A percentile compares a stretch with the other conserved stretches of the same genome.
Evolutionary conservation across 2,888 invertebrate species (phyloP).

Genomic region (Perizoma flavofasciatum): DNA sequence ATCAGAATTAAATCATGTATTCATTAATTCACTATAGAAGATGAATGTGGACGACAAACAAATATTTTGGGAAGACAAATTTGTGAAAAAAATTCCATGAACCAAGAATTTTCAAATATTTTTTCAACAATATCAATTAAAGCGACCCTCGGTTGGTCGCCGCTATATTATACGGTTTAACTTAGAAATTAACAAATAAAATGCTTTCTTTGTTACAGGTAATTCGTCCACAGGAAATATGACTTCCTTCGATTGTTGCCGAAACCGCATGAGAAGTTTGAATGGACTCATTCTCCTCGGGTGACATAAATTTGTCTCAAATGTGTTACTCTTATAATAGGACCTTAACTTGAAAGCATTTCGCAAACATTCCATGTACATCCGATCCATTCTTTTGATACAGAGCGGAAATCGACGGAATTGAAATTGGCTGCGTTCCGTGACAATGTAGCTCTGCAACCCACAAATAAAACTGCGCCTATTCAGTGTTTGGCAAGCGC

Average conservation of each 20-base stretch:
- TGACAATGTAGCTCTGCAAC: conserved; percentile 69
- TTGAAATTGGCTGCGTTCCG: conserved; percentile 66
- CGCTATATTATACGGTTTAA: conserved; percentile 25
- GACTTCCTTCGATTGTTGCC: conserved; percentile 56
- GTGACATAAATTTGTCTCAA: conserved; percentile 69
- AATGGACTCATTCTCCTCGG: conserved; percentile 48
- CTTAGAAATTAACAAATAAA: conserved; percentile 47
- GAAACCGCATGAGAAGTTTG: conserved; percentile 52
- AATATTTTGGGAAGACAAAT: conserved; percentile 8
- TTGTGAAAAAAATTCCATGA: neutral
- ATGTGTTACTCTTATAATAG: conserved; percentile 44
- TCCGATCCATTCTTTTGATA: conserved; percentile 66
- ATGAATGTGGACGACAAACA: conserved; percentile 1
- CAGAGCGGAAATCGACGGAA: conserved; percentile 74
- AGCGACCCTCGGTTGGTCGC: conserved; percentile 28
- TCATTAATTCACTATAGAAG: conserved; percentile 10
- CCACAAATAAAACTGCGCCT: conserved; percentile 71
- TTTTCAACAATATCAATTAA: conserved; percentile 26
- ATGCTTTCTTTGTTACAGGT: conserved; percentile 67
- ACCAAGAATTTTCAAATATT: conserved; percentile 7
- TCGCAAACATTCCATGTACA: conserved; percentile 61
- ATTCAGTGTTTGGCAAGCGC: conserved; percentile 67
- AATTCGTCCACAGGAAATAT: conserved; percentile 60
- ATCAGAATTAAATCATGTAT: conserved; percentile 26
- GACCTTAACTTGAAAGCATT: conserved; percentile 58